Base-by-base conservation (phyloP, 2,888 invertebrate species). In the Ferdinandea cuprea region DNA sequence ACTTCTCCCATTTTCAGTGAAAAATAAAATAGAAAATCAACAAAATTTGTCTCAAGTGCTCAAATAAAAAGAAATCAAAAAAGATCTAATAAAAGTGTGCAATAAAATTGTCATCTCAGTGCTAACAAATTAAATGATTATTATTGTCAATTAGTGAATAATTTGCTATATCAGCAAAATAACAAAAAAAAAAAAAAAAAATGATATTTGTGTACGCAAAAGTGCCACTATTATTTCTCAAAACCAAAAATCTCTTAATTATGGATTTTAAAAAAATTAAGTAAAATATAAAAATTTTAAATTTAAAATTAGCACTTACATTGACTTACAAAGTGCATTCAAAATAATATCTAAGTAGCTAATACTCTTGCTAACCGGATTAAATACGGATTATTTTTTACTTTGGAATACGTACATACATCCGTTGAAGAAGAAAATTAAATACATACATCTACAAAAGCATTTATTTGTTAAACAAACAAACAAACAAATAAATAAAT, bases 1-100 rank as follows among this genome's bases (percentile, higher is more conserved):
- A n/a, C n/a, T n/a, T n/a, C n/a, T n/a, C n/a, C n/a, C n/a, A n/a
- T n/a, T n/a, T n/a, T n/a, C n/a, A n/a, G n/a, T n/a, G 56, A 76
- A 78, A 30, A 44, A 68, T 66, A 17, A 85, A 72, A 42, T 25
- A 58, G 50, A 85, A 72, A 50, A 44, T 32, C n/a, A 28, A 54
- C 40, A 7, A 65, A 56, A 81, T 80, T 77, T 6, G 11, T 40
- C n/a, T 42, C 81, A 83, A 85, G 83, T 86, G 85, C 78, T 85
- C 83, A 35, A 35, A n/a, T 9, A 30, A 52, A 71, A 50, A n/a
- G n/a, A n/a, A 11, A 17, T 42, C 56, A 56, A 37, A 30, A 42
- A 68, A 56, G 35, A 30, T 19, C 46, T 35, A 9, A 32, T 6
- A 44, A 21, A 42, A 21, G 11, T 11, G 74, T 74, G 74, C 65